Evolutionary conservation across 1,140 invertebrate species (phyloP), one percentile per base, ranked within the genome.

Genomic region (Drosophila paulistorum): DNA sequence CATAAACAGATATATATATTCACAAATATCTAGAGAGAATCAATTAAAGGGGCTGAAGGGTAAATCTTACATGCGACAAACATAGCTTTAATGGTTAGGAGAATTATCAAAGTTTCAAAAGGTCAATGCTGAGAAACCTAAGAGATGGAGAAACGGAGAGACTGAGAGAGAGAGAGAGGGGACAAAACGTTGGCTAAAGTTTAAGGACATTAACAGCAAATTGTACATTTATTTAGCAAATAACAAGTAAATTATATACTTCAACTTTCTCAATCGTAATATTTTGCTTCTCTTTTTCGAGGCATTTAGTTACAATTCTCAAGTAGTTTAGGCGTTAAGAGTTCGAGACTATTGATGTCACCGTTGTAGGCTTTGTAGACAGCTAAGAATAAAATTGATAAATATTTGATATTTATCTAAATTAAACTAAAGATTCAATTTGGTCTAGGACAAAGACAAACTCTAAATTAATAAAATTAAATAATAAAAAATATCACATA

Each of bases 21-120:
- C 7, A 45, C n/a, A 11, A 10, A 20, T 48, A 48, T 17, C 37
- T 39, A 39, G 11, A 39, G 37, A 39, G 11, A 39, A 39, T 39
- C 37, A 39, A 39, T 48, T 48, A 48, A 17, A 48, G 14, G 2
- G 45, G 7, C 14, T 9, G 14, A 48, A 48, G 58, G 30, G 37
- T 17, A 37, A 45, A 33, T 20, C 54, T 41, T 39, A 61, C 64
- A 68, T n/a, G 57, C 37, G 57, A 74, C 42, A 72, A 33, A 39
- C 6, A 23, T 10, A 37, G 45, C 30, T 35, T 14, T 48, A 17
- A 48, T 17, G n/a, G 42, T 4, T 48, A 48, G 20, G 17, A 51
- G 45, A 23, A 10, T 23, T 10, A 51, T 51, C 17, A 51, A 51
- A 51, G 17, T 51, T 51, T 51, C 45, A 51, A 51, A 51, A 51